Percentiles rank a stretch among this genome's conserved stretches.
Evolutionary conservation across 2,113 vertebrate species (phyloP).

Genomic region (Phalacrocorax aristotelis): DNA sequence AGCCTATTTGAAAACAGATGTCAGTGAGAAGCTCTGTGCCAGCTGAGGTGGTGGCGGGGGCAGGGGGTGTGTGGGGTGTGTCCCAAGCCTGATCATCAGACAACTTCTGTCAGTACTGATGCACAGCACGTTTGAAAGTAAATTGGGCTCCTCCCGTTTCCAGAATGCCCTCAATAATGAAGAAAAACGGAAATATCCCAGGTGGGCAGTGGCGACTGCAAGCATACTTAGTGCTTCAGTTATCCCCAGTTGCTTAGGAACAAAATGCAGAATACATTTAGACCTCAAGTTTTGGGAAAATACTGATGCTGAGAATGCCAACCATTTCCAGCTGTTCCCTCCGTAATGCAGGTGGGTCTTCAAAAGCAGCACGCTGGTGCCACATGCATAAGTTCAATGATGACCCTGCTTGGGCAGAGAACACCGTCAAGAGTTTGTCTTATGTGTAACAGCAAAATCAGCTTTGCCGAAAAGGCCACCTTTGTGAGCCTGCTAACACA

Average conservation of each 20-base stretch:
- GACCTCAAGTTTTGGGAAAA: neutral
- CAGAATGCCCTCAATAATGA: neutral
- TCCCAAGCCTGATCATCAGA: neutral
- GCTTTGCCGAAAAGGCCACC: neutral
- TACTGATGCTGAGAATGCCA: neutral
- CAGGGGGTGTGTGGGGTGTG: too few relatives aligned
- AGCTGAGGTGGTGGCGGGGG: neutral
- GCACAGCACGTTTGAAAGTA: neutral
- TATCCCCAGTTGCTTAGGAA: neutral
- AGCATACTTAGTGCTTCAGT: neutral
- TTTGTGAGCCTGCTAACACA: neutral
- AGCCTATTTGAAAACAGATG: neutral
- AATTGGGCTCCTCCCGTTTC: neutral
- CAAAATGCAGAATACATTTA: neutral
- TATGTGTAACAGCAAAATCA: neutral
- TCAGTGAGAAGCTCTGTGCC: neutral
- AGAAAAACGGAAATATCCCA: neutral
- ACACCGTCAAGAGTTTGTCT: neutral
- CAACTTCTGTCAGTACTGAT: neutral
- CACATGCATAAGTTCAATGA: accelerated
- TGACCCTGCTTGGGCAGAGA: neutral
- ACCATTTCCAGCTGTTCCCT: neutral
- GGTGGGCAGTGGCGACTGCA: neutral
- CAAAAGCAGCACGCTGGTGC: neutral
- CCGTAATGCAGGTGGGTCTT: neutral